Percentiles rank a stretch among this genome's conserved stretches.
Conservation (phyloP, 2,797 vertebrate species). For the Cirrhinus mrigala region DNA sequence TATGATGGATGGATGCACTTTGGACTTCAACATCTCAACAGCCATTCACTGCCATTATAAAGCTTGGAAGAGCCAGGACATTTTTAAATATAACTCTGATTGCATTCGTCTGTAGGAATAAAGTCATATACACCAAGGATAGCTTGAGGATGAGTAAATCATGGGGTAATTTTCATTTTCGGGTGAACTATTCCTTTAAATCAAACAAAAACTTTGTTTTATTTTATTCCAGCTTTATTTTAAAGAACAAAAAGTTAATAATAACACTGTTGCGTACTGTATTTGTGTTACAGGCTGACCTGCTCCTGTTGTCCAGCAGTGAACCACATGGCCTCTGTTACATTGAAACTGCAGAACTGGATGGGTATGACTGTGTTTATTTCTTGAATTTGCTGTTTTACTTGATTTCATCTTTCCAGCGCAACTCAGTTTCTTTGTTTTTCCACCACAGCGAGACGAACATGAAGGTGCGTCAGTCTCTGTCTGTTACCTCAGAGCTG, state of each 20-base stretch:
- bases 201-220: neutral
- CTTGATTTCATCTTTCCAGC: neutral
- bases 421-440: neutral
- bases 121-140: too few relatives aligned
- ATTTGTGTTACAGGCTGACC: constrained; percentile 85
- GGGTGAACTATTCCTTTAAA: too few relatives aligned
- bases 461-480: constrained; percentile 94
- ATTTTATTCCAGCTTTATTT: neutral
- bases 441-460: constrained; percentile 88
- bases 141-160: too few relatives aligned
- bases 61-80: too few relatives aligned
- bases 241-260: neutral
- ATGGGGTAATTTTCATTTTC: too few relatives aligned
- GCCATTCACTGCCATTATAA: too few relatives aligned
- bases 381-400: neutral
- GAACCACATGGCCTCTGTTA: constrained; percentile 97
- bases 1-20: too few relatives aligned
- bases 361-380: constrained; percentile 83
- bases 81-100: too few relatives aligned
- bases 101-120: too few relatives aligned
- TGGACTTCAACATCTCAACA: too few relatives aligned
- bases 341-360: constrained; percentile 95
- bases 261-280: neutral
- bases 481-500: constrained; percentile 87
- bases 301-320: constrained; percentile 93